Evolutionary conservation across 30 jellyfish, hydroid and myxozoan species (phyloP), one percentile per base, ranked within the genome.

Genomic region (Aurelia coerulea): DNA sequence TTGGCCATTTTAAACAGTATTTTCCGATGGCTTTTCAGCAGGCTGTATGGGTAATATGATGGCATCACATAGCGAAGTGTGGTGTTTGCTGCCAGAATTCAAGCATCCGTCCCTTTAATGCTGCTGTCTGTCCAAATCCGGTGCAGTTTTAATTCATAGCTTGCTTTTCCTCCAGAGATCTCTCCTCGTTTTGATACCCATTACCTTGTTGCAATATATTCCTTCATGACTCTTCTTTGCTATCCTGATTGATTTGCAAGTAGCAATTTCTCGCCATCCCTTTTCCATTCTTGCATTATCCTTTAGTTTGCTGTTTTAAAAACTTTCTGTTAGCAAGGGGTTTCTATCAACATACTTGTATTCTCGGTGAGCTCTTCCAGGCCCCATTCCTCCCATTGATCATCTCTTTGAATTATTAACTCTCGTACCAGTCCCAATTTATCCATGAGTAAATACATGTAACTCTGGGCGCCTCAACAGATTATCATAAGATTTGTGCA

Each of bases 301-400:
- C 49, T 37, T 37, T 37, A 2, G 76, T 18, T 68, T 54, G 5
- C 77, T 64, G 77, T 76, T 59, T 54, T 18, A 9, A 12, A 37
- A 65, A 51, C 58, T 64, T 5, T 23, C 76, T 81, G 64, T 60
- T 68, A 50, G 19, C 52, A 85, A 31, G 31, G 87, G 96, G 69
- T 87, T 87, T 77, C 96, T 79, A 65, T 78, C 86, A 37, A 70
- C 78, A 60, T 87, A 87, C 73, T 77, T 76, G 50, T 86, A 75
- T 87, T 51, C 81, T 75, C 80, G 60, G 81, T 76, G 65, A 87
- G 68, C 85, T 87, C 69, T 63, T 87, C 90, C 52, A 87, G 71
- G 37, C 74, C 39, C 86, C 71, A 87, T 42, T 77, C 90, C 68
- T 87, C 91, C 79, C 91, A 77, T 52, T 80, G 62, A 74, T 67